Conservation (phyloP, 2,113 vertebrate genomes). For the Chinchilla lanigera region DNA sequence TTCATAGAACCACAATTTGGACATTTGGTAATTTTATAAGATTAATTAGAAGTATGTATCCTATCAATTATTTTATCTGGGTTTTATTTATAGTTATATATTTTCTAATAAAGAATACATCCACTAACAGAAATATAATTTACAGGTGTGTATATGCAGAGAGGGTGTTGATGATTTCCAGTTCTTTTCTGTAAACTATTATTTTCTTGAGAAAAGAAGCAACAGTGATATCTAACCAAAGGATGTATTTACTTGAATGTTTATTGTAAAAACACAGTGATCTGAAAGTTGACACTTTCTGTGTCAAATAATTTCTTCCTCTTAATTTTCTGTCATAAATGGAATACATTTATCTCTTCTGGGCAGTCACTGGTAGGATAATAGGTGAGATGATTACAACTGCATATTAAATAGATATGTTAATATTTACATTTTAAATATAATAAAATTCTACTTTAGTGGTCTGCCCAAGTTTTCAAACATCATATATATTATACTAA, state of each 20-base stretch:
- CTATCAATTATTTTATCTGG: not conserved
- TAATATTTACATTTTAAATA: not conserved
- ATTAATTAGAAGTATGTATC: not conserved
- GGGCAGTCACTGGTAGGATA: not conserved
- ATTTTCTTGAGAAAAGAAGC: not conserved
- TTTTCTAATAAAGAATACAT: not conserved
- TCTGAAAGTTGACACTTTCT: not conserved
- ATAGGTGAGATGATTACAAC: not conserved
- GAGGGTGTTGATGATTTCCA: not conserved
- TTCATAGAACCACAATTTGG: not conserved
- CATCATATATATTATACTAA: not conserved
- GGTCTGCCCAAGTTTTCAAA: not conserved
- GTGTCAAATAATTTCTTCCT: not conserved
- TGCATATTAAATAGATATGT: not conserved
- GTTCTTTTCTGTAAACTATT: not conserved
- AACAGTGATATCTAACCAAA: not conserved
- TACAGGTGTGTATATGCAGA: no score
- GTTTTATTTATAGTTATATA: not conserved
- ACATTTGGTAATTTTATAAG: not conserved
- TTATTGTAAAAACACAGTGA: not conserved
- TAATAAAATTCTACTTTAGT: not conserved
- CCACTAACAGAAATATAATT: not conserved
- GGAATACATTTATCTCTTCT: not conserved
- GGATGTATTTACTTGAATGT: not conserved
- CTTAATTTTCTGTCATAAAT: not conserved